Evolutionary conservation across 2,113 vertebrate species (phyloP).

Genomic region (Paedocypris sp.): DNA sequence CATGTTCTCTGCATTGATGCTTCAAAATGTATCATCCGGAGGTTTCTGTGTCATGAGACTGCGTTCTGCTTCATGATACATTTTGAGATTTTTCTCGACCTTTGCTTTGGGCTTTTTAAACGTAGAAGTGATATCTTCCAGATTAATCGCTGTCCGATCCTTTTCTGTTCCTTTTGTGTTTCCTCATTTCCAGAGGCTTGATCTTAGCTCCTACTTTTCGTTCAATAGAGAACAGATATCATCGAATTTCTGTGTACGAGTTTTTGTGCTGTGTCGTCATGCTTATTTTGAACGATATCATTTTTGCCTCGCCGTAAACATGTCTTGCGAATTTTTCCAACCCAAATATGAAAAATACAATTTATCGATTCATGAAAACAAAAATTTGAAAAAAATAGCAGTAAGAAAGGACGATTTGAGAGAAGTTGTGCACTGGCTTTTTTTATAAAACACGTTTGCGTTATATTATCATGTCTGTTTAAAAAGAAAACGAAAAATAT

Average conservation of each 20-base stretch:
- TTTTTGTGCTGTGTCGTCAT: conserved; percentile 41
- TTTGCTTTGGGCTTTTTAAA: conserved; percentile 60
- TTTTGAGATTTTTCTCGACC: conserved; percentile 59
- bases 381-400: background rate
- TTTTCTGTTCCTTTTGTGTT: conserved; percentile 35
- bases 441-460: too few species aligned
- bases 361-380: conserved; percentile 13
- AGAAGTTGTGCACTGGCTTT: conserved; percentile 53
- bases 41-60: conserved; percentile 43
- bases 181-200: conserved; percentile 60
- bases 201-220: conserved; percentile 65
- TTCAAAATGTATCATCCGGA: conserved; percentile 73
- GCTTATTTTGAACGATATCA: conserved; percentile 35
- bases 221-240: conserved; percentile 96
- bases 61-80: conserved; percentile 58
- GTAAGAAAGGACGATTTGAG: conserved; percentile 40
- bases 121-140: conserved; percentile 60
- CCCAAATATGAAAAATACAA: conserved; percentile 42
- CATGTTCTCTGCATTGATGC: conserved; percentile 82
- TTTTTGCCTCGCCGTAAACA: conserved; percentile 50
- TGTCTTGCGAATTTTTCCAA: conserved; percentile 53
- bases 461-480: too few species aligned
- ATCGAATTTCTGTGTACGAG: conserved; percentile 95
- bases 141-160: conserved; percentile 41
- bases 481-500: too few species aligned